Evolutionary conservation across 2,797 vertebrate genomes (phyloP).

Genomic region (Triplophysa bombifrons): DNA sequence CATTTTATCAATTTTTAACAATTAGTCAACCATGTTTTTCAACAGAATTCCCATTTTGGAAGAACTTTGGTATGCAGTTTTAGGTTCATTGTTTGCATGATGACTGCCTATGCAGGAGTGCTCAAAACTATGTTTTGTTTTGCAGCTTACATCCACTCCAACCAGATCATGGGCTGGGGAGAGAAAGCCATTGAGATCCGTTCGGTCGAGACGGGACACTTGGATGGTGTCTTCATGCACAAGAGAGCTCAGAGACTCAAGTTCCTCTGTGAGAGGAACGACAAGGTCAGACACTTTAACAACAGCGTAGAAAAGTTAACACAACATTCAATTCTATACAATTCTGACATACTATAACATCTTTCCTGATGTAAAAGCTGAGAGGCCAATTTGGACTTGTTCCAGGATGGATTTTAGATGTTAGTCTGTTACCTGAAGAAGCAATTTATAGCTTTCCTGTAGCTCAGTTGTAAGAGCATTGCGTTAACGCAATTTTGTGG

Average conservation of each 20-base stretch:
- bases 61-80: background rate
- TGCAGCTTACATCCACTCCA: constrained; percentile 91
- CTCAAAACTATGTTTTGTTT: constrained; percentile 12
- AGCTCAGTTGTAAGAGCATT: too few species aligned
- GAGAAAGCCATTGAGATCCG: constrained; percentile 93
- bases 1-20: too few species aligned
- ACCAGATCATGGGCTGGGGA: constrained; percentile 93
- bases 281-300: constrained; percentile 79
- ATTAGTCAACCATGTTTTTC: too few species aligned
- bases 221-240: constrained; percentile 93
- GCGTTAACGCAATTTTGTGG: too few species aligned
- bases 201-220: constrained; percentile 89
- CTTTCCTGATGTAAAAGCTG: background rate
- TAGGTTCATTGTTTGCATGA: background rate
- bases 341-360: background rate
- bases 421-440: background rate
- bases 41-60: background rate
- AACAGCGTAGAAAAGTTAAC: too few species aligned
- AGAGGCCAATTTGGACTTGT: background rate
- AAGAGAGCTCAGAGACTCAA: constrained; percentile 90
- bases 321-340: background rate
- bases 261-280: constrained; percentile 90
- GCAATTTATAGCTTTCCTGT: background rate
- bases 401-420: background rate
- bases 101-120: background rate